Percentiles rank a stretch among this genome's conserved stretches.
phyloP scores from a whole-genome alignment of 2,888 invertebrate genomes.

The Lissonota sp. region DNA sequence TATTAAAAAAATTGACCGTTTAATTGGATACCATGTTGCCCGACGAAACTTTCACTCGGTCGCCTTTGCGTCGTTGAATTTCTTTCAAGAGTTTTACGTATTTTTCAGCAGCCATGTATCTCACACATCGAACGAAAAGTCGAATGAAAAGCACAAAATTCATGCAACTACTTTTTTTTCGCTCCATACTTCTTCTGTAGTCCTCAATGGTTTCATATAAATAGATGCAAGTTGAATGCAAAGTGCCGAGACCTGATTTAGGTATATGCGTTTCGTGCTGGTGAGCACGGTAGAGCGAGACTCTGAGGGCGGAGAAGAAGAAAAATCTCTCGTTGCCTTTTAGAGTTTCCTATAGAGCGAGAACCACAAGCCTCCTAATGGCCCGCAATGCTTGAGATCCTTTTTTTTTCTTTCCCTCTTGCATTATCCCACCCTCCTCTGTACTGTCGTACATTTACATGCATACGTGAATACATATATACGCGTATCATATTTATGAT shows the following conservation, averaged over 20 bases:
- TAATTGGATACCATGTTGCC: no score
- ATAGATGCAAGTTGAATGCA: conserved; percentile 24
- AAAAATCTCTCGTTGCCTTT: conserved; percentile 67
- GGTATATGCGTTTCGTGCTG: conserved; percentile 8
- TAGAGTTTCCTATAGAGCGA: conserved; percentile 26
- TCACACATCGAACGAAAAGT: no score
- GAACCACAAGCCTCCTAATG: conserved; percentile 43
- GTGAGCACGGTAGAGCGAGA: conserved; percentile 13
- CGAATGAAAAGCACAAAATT: no score
- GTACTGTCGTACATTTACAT: conserved; percentile 23
- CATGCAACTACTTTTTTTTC: no score
- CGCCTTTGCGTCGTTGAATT: no score
- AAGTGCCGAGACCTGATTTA: conserved; percentile 39
- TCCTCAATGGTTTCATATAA: not conserved
- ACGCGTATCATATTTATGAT: conserved; percentile 7
- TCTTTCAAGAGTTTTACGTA: no score
- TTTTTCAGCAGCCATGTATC: no score
- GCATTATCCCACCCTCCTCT: conserved; percentile 10
- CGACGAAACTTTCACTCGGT: no score
- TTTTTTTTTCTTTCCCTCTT: conserved; percentile 44
- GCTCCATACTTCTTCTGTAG: no score
- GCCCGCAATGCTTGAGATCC: conserved; percentile 54
- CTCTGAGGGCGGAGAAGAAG: conserved; percentile 28
- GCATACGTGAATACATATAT: not conserved
- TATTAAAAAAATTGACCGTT: no score